These are phyloP conservation scores for Ephialtes manifestator DNA, from an alignment of 2,888 invertebrate genomes.

Conservation along the genomic window DNA sequence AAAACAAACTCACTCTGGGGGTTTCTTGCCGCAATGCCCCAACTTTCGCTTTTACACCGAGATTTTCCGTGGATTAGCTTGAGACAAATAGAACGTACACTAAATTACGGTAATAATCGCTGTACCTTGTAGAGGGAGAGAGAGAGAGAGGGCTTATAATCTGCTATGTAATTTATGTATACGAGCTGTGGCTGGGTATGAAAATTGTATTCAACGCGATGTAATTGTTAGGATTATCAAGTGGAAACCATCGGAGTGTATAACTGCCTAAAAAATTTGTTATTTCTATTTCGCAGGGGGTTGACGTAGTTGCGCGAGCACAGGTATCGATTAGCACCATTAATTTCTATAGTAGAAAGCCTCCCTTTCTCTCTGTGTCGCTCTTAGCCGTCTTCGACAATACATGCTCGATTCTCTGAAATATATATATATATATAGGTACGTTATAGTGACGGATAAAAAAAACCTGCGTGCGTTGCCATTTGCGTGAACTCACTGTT, in stretches of 20 bases:
- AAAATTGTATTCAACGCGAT: constrained; percentile 39
- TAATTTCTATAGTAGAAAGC: constrained; percentile 30
- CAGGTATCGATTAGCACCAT: constrained; percentile 41
- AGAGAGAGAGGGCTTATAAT: background rate
- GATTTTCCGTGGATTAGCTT: constrained; percentile 31
- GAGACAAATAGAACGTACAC: constrained; percentile 37
- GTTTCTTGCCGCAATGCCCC: constrained; percentile 31
- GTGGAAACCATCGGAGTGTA: constrained; percentile 45
- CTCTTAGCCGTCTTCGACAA: background rate
- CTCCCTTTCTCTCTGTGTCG: background rate
- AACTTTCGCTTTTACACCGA: constrained; percentile 47
- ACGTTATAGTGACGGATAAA: background rate
- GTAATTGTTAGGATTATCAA: constrained; percentile 53
- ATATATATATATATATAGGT: background rate
- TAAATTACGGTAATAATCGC: constrained; percentile 46
- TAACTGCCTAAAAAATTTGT: constrained; percentile 25
- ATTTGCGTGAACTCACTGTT: background rate
- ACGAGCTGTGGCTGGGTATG: background rate
- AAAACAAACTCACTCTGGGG: constrained; percentile 26
- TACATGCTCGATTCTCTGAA: background rate
- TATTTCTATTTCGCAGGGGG: constrained; percentile 1
- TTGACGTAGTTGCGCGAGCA: background rate
- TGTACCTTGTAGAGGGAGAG: background rate
- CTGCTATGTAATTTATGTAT: constrained; percentile 53
- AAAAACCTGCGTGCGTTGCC: background rate